Percentiles rank a stretch among this genome's conserved stretches.
phyloP scores from a whole-genome alignment of 2,797 vertebrate genomes.

The Enteromius paludinosus region DNA sequence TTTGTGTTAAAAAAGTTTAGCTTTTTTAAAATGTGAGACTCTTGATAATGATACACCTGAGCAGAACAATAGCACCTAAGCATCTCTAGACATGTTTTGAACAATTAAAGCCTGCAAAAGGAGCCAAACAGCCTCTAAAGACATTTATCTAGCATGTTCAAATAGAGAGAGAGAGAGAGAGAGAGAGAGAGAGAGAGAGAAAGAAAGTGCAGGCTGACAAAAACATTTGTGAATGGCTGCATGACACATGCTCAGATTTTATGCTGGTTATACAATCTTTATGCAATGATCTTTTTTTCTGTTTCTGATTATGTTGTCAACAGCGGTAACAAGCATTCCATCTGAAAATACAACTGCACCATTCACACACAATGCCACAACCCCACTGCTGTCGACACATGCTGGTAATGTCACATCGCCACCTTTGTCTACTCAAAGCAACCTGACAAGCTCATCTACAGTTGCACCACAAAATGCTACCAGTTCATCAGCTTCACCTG shows the following conservation, averaged over 20 bases:
- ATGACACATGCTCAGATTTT: background rate
- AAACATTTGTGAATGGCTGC: background rate
- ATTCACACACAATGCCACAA: background rate
- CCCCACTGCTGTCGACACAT: background rate
- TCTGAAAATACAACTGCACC: background rate
- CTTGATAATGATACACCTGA: background rate
- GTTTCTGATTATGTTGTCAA: background rate
- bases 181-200: too few species aligned
- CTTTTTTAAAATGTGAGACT: background rate
- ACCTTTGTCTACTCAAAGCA: background rate
- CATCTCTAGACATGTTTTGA: background rate
- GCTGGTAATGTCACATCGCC: background rate
- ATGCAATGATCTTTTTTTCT: background rate
- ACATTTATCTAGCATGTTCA: background rate
- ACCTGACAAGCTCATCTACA: background rate
- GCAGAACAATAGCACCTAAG: background rate
- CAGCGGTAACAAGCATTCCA: slow-evolving; percentile 13
- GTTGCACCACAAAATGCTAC: background rate
- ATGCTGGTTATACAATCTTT: background rate
- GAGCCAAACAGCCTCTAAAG: background rate
- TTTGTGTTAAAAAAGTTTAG: too few species aligned
- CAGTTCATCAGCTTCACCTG: slow-evolving; percentile 19
- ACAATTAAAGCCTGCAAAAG: background rate
- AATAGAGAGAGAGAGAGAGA: background rate
- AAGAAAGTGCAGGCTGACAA: background rate